phyloP scores from a whole-genome alignment of 1,140 invertebrate genomes.

The Gryllus bimaculatus region DNA sequence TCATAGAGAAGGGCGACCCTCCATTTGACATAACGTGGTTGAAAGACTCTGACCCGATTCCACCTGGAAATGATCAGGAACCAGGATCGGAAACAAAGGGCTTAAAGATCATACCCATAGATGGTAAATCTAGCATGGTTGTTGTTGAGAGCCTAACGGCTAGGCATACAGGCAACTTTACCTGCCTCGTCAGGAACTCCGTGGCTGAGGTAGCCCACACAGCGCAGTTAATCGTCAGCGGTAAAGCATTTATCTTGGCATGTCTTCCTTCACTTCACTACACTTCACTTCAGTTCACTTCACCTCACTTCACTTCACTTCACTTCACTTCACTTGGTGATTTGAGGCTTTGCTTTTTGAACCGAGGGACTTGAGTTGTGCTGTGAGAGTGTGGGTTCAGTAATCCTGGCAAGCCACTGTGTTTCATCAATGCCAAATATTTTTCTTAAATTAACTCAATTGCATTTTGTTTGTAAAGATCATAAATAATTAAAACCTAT shows the following conservation, averaged over 20 bases:
- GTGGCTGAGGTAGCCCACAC: conserved; percentile 26
- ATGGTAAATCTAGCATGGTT: conserved; percentile 16
- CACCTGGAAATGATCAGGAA: neutral
- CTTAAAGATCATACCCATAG: conserved; percentile 10
- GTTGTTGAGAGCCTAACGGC: conserved; percentile 28
- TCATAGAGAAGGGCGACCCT: conserved; percentile 42
- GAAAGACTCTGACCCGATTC: conserved; percentile 32
- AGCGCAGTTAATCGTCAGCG: conserved; percentile 27
- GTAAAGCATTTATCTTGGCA: conserved; percentile 21
- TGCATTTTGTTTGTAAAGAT: too few species aligned
- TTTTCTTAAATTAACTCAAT: too few species aligned
- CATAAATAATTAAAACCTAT: too few species aligned
- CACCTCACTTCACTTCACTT: neutral
- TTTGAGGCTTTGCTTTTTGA: conserved; percentile 4
- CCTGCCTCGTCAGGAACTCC: conserved; percentile 34
- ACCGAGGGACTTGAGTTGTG: neutral
- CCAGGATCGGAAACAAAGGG: neutral
- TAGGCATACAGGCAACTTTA: conserved; percentile 41
- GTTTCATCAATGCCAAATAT: neutral
- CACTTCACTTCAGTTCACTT: neutral
- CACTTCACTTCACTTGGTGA: conserved; percentile 3
- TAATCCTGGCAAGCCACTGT: conserved; percentile 3
- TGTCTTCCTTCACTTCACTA: conserved; percentile 8
- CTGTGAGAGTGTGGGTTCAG: conserved; percentile 2
- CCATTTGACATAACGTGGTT: conserved; percentile 42